Base-by-base conservation (phyloP, 1,140 invertebrate species). In the Sminthurinus signatus region DNA sequence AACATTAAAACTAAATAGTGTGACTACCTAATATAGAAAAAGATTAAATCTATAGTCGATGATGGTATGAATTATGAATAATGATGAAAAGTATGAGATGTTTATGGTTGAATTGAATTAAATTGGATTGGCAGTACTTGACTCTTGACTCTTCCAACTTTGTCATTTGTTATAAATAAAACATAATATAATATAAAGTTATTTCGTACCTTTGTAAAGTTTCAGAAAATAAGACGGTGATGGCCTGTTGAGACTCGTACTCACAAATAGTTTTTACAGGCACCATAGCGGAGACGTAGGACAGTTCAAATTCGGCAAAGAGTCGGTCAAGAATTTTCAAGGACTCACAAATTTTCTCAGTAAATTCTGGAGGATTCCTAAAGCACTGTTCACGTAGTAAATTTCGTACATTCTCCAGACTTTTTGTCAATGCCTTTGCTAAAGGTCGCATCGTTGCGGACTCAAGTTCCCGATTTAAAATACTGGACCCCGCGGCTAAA, bases 231-330 rank as follows among this genome's bases (percentile, higher is more conserved):
- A 99, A 80, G 23, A 98, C 94, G 63, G 93, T 91, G 42, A 97
- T 92, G 68, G 95, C 86, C 75, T 98, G 93, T 74, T 96, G 91
- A 60, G 94, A 85, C 75, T 98, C 94, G 78, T 98, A 97, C 77
- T 99, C 96, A 72, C 91, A 87, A 0, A 90, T 90, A 1, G 90
- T 88, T 75, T 99, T 99, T 2, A 99, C 96, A 52, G 94, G 95
- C 28, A 99, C 94, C 96, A 99, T 99, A 0, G 93, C 94, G 74
- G 91, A 96, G 0, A 99, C 96, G 78, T 99, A 99, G 73, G 91
- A 91, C 46, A 98, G 79, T 76, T 99, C 96, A 80, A 99, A 99
- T 75, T 98, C 91, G 3, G 95, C 93, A 79, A 98, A 98, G 12
- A 98, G 78, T 59, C 85, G 84, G 76, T 98, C 96, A 78, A 98